These are phyloP conservation scores for Thymelicus acteon DNA, from an alignment of 2,888 invertebrate genomes.

Conservation along the genomic window DNA sequence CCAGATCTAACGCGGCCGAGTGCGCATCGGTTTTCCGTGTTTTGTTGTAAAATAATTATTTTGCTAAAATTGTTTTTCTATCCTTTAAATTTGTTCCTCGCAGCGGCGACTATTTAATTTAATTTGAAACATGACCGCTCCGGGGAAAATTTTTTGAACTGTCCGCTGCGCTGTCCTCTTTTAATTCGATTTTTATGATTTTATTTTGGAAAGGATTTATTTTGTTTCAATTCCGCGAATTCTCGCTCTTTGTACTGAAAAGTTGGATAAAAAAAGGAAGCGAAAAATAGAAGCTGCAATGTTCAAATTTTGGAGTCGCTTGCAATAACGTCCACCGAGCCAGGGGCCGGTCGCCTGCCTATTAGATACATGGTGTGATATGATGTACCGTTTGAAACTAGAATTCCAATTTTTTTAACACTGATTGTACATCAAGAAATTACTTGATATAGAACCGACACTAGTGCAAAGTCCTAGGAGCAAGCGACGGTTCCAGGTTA, in stretches of 20 bases:
- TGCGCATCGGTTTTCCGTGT: not conserved
- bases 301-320: slow-evolving; percentile 14
- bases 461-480: too few species aligned
- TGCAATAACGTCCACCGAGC: too few species aligned
- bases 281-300: slow-evolving; percentile 15
- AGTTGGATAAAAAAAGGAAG: slow-evolving; percentile 21
- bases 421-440: too few species aligned
- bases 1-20: not conserved
- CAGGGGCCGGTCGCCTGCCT: too few species aligned
- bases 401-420: too few species aligned
- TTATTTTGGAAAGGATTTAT: slow-evolving; percentile 35
- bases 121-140: slow-evolving; percentile 30
- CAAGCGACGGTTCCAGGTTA: too few species aligned
- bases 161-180: slow-evolving; percentile 38
- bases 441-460: too few species aligned
- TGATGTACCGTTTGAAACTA: too few species aligned
- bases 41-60: not conserved
- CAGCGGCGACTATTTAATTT: slow-evolving; percentile 23
- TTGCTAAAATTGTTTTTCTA: slow-evolving; percentile 20
- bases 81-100: slow-evolving; percentile 12
- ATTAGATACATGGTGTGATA: too few species aligned
- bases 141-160: slow-evolving; percentile 16
- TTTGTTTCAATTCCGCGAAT: slow-evolving; percentile 28
- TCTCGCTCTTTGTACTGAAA: slow-evolving; percentile 18
- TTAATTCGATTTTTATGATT: slow-evolving; percentile 35